Evolutionary conservation across 1,140 invertebrate genomes (phyloP).

Genomic region (Drosophila asahinai): DNA sequence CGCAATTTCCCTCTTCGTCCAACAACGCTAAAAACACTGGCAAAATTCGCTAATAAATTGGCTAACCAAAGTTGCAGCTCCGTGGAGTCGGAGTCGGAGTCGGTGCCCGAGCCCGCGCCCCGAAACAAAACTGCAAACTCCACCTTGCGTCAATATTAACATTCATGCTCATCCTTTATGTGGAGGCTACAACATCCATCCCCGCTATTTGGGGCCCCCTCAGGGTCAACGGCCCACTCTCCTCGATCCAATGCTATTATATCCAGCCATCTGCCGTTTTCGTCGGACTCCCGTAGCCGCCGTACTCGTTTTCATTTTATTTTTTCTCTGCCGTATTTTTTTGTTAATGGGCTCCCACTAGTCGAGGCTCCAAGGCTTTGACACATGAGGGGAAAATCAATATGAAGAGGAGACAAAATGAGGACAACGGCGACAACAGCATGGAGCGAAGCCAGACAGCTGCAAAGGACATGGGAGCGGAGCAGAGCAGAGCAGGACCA

Average conservation of each 20-base stretch:
- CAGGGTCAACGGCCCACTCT: constrained; percentile 72
- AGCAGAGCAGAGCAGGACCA: background rate
- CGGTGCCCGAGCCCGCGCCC: no score
- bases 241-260: constrained; percentile 62
- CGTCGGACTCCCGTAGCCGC: constrained; percentile 18
- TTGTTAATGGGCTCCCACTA: constrained; percentile 49
- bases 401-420: constrained; percentile 40
- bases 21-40: background rate
- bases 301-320: constrained; percentile 19
- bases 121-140: constrained; percentile 37
- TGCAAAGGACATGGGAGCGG: constrained; percentile 45
- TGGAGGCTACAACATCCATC: constrained; percentile 17
- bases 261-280: constrained; percentile 69
- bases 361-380: constrained; percentile 35
- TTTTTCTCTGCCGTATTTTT: constrained; percentile 6
- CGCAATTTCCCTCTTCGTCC: constrained; percentile 3
- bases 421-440: constrained; percentile 14
- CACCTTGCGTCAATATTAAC: constrained; percentile 77
- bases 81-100: background rate
- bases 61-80: constrained; percentile 52
- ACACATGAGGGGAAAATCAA: constrained; percentile 57
- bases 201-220: constrained; percentile 15
- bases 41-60: constrained; percentile 75
- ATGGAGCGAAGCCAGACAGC: constrained; percentile 35
- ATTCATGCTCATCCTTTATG: constrained; percentile 74